Conservation (phyloP, 2,113 vertebrate genomes). For the Protomyctophum bolini region DNA sequence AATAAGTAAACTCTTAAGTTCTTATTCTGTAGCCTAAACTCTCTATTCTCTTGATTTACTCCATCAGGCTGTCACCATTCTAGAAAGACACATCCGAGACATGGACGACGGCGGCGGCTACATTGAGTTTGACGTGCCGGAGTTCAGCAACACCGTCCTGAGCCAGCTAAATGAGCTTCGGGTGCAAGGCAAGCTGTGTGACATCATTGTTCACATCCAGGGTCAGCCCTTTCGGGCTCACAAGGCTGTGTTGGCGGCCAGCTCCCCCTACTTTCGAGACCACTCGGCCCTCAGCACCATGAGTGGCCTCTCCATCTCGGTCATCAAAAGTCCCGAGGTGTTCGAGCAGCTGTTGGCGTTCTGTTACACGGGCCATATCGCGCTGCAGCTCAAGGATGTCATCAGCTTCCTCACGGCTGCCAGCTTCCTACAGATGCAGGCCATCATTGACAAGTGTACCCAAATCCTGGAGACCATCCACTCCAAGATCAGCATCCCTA, state of each 20-base stretch:
- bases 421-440: conserved; percentile 98
- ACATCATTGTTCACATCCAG: conserved; percentile 98
- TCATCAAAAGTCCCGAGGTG: conserved; percentile 97
- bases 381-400: conserved; percentile 94
- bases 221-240: conserved; percentile 97
- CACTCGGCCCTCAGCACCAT: conserved; percentile 97
- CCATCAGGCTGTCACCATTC: conserved; percentile 71
- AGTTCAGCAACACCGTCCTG: conserved; percentile 97
- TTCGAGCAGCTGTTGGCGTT: conserved; percentile 97
- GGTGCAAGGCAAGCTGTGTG: conserved; percentile 95
- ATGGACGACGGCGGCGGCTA: conserved; percentile 97
- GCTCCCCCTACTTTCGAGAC: conserved; percentile 97
- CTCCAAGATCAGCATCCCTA: conserved; percentile 93
- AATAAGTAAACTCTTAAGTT: background rate
- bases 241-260: conserved; percentile 96
- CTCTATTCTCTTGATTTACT: conserved; percentile 9
- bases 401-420: conserved; percentile 97
- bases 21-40: too few relatives aligned
- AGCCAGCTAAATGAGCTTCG: conserved; percentile 96
- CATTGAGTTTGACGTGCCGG: conserved; percentile 98
- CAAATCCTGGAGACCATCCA: conserved; percentile 97
- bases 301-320: conserved; percentile 98
- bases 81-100: conserved; percentile 82
- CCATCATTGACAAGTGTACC: conserved; percentile 97
- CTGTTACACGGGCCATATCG: conserved; percentile 99